These are phyloP conservation scores for Drosophila anomelani DNA, from an alignment of 2,888 invertebrate genomes.

Conservation along the genomic window DNA sequence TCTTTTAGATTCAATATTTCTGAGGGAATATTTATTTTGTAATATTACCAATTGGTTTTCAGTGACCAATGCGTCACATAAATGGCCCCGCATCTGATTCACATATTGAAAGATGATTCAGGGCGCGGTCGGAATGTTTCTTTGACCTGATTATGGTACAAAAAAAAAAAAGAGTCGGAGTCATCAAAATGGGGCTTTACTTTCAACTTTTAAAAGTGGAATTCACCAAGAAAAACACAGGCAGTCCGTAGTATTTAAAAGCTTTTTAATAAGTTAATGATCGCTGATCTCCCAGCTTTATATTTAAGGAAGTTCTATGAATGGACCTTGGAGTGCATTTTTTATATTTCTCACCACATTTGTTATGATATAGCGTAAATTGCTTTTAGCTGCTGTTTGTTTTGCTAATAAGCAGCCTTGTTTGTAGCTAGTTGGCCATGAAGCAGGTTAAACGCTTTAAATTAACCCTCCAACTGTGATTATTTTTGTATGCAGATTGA, in stretches of 20 bases:
- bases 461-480: slow-evolving; percentile 4
- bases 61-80: slow-evolving; percentile 17
- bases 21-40: background rate
- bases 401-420: slow-evolving; percentile 54
- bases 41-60: slow-evolving; percentile 1
- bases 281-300: background rate
- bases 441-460: slow-evolving; percentile 52
- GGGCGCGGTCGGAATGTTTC: slow-evolving; percentile 24
- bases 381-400: slow-evolving; percentile 33
- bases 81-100: slow-evolving; percentile 24
- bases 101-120: slow-evolving; percentile 35
- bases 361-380: slow-evolving; percentile 1
- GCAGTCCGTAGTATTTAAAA: background rate
- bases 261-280: background rate
- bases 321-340: slow-evolving; percentile 2
- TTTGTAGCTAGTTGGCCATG: slow-evolving; percentile 54
- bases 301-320: background rate
- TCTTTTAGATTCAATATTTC: slow-evolving; percentile 4
- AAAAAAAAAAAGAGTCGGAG: slow-evolving; percentile 10
- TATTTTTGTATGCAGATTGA: slow-evolving; percentile 31
- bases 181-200: slow-evolving; percentile 20
- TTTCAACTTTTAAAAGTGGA: background rate
- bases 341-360: background rate
- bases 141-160: slow-evolving; percentile 19
- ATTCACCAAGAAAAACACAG: background rate